Evolutionary conservation across 2,797 vertebrate species (phyloP), one percentile per base, ranked within the genome.

Genomic region (Ctenopoma kingsleyae): DNA sequence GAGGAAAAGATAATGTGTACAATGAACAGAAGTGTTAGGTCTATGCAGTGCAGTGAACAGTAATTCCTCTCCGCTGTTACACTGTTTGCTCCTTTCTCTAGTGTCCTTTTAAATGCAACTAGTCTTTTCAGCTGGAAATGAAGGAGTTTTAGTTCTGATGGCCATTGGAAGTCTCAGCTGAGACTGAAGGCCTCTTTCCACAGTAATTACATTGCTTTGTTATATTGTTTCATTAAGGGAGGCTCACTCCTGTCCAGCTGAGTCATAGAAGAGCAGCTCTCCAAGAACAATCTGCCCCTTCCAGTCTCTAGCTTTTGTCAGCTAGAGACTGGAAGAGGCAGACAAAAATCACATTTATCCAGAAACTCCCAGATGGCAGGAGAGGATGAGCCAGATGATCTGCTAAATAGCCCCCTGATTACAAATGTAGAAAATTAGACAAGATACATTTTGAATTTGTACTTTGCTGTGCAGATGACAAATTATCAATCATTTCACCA

Each of bases 71-170:
- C 35, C 56, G 7, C 44, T 15, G 1, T 54, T 40, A 20, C 13
- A 51, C 52, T 16, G 13, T 62, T 27, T 57, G 32, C 62, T 67
- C 30, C 46, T 72, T 67, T 58, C 30, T 61, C 11, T 30, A 1
- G 2, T 25, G 6, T 46, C 23, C 46, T 84, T 83, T 84, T 20
- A 79, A 69, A 83, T 83, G 76, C 65, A 83, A 35, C 43, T 43
- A 19, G 15, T 76, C 71, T 64, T 32, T 87, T 83, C 62, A 67
- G 41, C 67, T 88, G 81, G 70, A 80, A 85, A 86, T 79, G n/a
- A 72, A 72, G 60, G 38, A 52, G 20, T 52, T 50, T 44, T 52
- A 22, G 47, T 61, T 38, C 16, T 46, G 44, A 20, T 61, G 46
- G 12, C 44, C 62, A 22, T 35, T 63, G 22, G 30, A 55, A 49